phyloP scores from a whole-genome alignment of 2,888 invertebrate species.

The Thera obeliscata region DNA sequence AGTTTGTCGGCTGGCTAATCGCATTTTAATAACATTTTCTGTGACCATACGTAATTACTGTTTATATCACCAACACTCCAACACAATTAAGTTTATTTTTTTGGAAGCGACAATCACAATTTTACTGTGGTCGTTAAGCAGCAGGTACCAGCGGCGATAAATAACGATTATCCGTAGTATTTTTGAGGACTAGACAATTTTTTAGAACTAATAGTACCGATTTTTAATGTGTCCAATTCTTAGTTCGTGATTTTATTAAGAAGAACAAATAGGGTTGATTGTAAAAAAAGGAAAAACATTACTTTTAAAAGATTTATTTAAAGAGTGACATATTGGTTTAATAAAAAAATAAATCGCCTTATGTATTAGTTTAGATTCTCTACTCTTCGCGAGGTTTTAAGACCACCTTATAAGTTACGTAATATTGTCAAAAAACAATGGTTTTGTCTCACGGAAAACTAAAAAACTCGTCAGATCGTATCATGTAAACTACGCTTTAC shows the following conservation, averaged over 20 bases:
- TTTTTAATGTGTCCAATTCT: too few species aligned
- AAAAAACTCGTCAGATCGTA: constrained; percentile 62
- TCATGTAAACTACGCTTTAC: constrained; percentile 74
- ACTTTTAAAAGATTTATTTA: not conserved
- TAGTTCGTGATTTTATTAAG: too few species aligned
- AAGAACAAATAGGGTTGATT: too few species aligned
- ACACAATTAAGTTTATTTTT: constrained; percentile 78
- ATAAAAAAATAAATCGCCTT: constrained; percentile 8
- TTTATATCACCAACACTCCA: constrained; percentile 80
- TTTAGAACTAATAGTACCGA: too few species aligned
- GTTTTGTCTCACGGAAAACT: constrained; percentile 73
- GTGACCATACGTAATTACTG: constrained; percentile 73
- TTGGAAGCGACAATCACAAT: constrained; percentile 79
- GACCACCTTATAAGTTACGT: constrained; percentile 62
- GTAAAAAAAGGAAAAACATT: too few species aligned
- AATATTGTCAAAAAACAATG: constrained; percentile 70
- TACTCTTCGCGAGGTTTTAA: constrained; percentile 50
- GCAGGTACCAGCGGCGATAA: constrained; percentile 60
- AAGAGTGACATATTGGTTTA: not conserved
- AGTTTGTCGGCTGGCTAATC: constrained; percentile 65
- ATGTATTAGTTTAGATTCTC: constrained; percentile 49
- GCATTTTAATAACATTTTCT: constrained; percentile 81
- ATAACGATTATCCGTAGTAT: constrained; percentile 48
- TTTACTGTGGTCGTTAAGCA: constrained; percentile 75
- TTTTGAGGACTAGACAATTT: too few species aligned